These are phyloP conservation scores for Sebastes melanostomus DNA, from an alignment of 2,797 vertebrate genomes.

Conservation along the genomic window DNA sequence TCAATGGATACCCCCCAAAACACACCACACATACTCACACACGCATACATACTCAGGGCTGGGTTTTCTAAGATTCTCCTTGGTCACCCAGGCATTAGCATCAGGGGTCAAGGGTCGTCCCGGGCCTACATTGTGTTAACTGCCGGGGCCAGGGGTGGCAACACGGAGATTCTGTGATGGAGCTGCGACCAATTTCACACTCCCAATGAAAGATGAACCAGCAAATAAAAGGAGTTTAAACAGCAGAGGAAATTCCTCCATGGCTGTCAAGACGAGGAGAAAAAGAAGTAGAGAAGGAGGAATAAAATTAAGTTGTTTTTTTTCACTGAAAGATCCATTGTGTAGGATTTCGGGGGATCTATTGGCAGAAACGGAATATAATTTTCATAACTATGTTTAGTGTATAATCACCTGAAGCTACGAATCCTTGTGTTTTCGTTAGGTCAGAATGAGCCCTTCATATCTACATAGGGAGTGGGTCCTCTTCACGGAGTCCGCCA, in stretches of 20 bases:
- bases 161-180: constrained; percentile 50
- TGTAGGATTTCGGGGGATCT: background rate
- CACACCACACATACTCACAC: background rate
- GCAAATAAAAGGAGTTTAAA: constrained; percentile 64
- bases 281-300: background rate
- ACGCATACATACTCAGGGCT: background rate
- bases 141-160: constrained; percentile 48
- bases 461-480: no score
- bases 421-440: background rate
- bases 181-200: constrained; percentile 70
- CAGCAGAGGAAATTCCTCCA: constrained; percentile 51
- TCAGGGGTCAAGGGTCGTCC: constrained; percentile 67
- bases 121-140: constrained; percentile 65
- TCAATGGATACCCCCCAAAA: background rate
- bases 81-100: constrained; percentile 73
- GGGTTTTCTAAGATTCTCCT: constrained; percentile 49
- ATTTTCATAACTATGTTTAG: background rate
- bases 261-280: constrained; percentile 13
- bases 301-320: background rate
- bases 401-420: background rate
- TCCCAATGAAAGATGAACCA: constrained; percentile 63
- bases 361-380: background rate
- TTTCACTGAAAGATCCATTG: background rate
- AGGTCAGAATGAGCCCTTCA: no score
- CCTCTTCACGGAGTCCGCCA: no score